These are phyloP conservation scores for Scaeva pyrastri DNA, from an alignment of 2,888 invertebrate species.

Conservation along the genomic window DNA sequence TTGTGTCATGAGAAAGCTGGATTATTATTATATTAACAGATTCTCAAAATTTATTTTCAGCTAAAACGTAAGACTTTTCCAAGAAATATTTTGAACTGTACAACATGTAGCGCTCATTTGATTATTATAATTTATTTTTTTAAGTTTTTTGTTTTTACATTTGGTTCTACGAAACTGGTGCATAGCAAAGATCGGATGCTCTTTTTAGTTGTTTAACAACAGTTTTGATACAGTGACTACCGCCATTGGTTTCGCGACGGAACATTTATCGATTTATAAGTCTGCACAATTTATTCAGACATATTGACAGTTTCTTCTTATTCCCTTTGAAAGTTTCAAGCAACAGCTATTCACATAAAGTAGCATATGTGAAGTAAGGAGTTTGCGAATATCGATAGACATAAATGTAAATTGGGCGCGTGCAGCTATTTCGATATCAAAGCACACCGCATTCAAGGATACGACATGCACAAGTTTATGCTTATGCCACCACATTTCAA, in stretches of 20 bases:
- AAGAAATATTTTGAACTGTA: conserved; percentile 59
- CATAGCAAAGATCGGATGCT: conserved; percentile 50
- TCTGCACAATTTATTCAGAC: conserved; percentile 80
- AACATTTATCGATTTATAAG: conserved; percentile 80
- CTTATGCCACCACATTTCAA: conserved; percentile 76
- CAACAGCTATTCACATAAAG: conserved; percentile 76
- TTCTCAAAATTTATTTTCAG: not conserved
- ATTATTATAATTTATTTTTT: conserved; percentile 25
- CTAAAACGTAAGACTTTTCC: conserved; percentile 55
- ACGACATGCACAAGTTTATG: conserved; percentile 74
- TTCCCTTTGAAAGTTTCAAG: conserved; percentile 77
- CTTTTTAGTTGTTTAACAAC: conserved; percentile 74
- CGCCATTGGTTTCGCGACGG: conserved; percentile 71
- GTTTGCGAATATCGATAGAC: conserved; percentile 81
- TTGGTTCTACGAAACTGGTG: conserved; percentile 43
- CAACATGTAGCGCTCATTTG: conserved; percentile 42
- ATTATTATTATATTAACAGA: not conserved
- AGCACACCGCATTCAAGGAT: conserved; percentile 80
- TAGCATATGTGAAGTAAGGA: conserved; percentile 75
- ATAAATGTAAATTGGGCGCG: conserved; percentile 84
- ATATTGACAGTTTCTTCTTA: conserved; percentile 79
- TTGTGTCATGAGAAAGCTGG: no score
- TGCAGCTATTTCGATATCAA: conserved; percentile 84
- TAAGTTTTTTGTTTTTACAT: no score
- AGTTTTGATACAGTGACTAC: conserved; percentile 75